Base-by-base conservation (phyloP, 2,113 vertebrate genomes). In the Todiramphus chloris region DNA sequence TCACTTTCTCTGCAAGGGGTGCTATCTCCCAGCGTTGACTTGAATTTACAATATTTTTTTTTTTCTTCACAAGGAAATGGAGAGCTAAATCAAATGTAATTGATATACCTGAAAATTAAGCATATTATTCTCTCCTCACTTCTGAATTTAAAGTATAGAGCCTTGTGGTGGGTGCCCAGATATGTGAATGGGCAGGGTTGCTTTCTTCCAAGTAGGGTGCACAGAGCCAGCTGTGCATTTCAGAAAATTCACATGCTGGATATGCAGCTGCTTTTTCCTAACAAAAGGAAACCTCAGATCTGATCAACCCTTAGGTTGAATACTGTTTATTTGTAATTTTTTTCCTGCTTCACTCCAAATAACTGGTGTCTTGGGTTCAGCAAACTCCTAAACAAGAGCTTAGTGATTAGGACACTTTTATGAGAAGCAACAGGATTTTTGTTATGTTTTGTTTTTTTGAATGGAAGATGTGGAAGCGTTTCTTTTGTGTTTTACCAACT, bases 141-240 rank as follows among this genome's bases (percentile, higher is more conserved):
- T 86, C 11, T 66, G 50, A 56, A 39, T 64, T 86, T 62, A 10
- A 27, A 15, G 24, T 44, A 12, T 39, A n/a, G 17, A 90, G 7
- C 6, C 10, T 0, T 2, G 1, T 37, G 19, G 16, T 50, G 10
- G 6, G 4, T 88, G 30, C 35, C 30, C 7, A 5, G 19, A 20
- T 6, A 67, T 10, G 8, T 64, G 30, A 43, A 35, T 6, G 5
- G n/a, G 13, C 5, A 44, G 9, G 6, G 6, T 46, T 90, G 8
- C 10, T 11, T 30, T 24, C 50, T 73, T 62, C 31, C 24, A 56
- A 4, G 3, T 23, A 6, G 7, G 6, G 1, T 44, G 8, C 3
- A 24, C 16, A 77, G 59, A 69, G 11, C 3, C 12, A 66, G 18
- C 11, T 69, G 19, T 69, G 24, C 8, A 13, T 33, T 35, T 63